Evolutionary conservation across 53 echinoderm and acorn worm genomes (phyloP).

Genomic region (Holothuria leucospilota): DNA sequence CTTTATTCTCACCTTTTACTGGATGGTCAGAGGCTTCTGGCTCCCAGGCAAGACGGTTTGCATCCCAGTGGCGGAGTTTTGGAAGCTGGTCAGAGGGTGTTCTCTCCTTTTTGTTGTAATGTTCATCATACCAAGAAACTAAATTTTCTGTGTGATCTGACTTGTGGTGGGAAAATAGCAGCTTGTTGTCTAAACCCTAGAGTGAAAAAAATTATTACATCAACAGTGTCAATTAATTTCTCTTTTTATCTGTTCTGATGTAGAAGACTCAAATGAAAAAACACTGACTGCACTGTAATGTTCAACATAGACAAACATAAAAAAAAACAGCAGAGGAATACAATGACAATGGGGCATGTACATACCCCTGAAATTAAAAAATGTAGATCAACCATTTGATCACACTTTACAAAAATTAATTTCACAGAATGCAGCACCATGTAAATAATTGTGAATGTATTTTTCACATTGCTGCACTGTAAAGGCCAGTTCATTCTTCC

Average conservation of each 20-base stretch:
- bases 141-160: slow-evolving; percentile 81
- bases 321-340: too few species aligned
- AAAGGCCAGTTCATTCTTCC: too few species aligned
- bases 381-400: too few species aligned
- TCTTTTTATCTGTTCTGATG: not conserved
- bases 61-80: slow-evolving; percentile 86
- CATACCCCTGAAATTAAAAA: too few species aligned
- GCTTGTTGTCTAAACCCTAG: slow-evolving; percentile 80
- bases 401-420: too few species aligned
- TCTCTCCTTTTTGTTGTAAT: slow-evolving; percentile 86
- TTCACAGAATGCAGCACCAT: too few species aligned
- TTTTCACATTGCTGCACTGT: too few species aligned
- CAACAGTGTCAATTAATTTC: not conserved
- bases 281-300: too few species aligned
- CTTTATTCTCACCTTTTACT: slow-evolving; percentile 59
- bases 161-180: slow-evolving; percentile 89
- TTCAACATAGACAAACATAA: too few species aligned
- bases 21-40: slow-evolving; percentile 96
- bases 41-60: slow-evolving; percentile 87
- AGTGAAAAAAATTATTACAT: not conserved
- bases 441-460: too few species aligned
- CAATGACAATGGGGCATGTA: too few species aligned
- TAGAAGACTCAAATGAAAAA: not conserved
- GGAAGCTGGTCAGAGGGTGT: slow-evolving; percentile 64
- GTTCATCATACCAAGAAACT: slow-evolving; percentile 96